Evolutionary conservation across 2,113 vertebrate genomes (phyloP), one percentile per base, ranked within the genome.

Genomic region (Heterotilapia buettikoferi): DNA sequence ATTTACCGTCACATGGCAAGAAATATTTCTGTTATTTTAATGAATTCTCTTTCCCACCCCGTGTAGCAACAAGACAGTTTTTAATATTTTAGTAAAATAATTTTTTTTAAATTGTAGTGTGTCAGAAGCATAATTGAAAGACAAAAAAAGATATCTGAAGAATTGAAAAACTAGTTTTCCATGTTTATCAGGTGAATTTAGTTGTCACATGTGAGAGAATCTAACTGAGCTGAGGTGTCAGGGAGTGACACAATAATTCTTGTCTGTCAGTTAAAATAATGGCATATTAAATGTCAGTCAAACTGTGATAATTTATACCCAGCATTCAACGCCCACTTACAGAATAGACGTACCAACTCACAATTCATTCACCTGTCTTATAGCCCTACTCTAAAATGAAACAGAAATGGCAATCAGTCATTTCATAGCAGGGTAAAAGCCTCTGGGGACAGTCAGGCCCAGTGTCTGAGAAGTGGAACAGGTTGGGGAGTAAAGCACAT

Each of bases 271-370:
- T 84, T 89, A 82, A 89, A 91, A 89, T 87, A 86, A 92, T 88
- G 3, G 59, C 31, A 52, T 90, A 93, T 93, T 94, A 89, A 90
- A 94, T 90, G 91, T 92, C 94, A 94, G 79, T 94, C 93, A 94
- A 90, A 86, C 68, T 80, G 86, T 29, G 82, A 82, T 90, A 59
- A 92, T 91, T 86, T 85, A 89, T 82, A 87, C 8, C 12, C 33
- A 5, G 9, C n/a, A 88, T 89, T 93, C 84, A 82, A 53, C 80
- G 61, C 21, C 79, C 16, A 45, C 86, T 66, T 73, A 63, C 9
- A 54, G 85, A 90, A 82, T 40, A 82, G 84, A 91, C 5, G 81
- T 36, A 84, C 66, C 54, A 86, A 90, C 84, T 84, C 85, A 89
- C 85, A 90, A 88, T 91, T 92, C 66, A 91, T 95, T 90, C 88